A percentile compares a stretch with the other conserved stretches of the same genome.
Evolutionary conservation across 2,888 invertebrate species (phyloP).

Genomic region (Buathra laborator): DNA sequence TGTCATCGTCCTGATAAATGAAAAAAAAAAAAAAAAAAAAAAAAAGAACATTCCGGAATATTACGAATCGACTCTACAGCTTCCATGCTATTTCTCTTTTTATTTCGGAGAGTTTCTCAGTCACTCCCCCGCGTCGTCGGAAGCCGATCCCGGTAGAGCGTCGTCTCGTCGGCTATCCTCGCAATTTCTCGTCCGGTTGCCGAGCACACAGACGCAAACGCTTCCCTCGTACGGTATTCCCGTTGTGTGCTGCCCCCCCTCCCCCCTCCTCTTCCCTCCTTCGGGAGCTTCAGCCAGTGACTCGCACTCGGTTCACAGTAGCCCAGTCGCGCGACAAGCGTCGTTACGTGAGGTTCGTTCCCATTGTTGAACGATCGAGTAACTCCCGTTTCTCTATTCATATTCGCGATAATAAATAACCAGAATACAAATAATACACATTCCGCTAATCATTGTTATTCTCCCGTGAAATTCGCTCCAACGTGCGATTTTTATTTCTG

Average conservation of each 20-base stretch:
- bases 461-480: neutral
- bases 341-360: conserved; percentile 68
- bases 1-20: no score
- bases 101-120: conserved; percentile 48
- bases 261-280: conserved; percentile 50
- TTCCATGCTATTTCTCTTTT: conserved; percentile 55
- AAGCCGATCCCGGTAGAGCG: conserved; percentile 19
- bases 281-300: conserved; percentile 46
- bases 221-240: conserved; percentile 42
- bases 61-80: conserved; percentile 16
- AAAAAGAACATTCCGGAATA: no score
- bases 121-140: conserved; percentile 65
- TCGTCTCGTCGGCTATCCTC: conserved; percentile 58
- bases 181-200: conserved; percentile 65
- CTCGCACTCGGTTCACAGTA: conserved; percentile 65
- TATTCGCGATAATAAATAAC: neutral
- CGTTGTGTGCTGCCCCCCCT: conserved; percentile 35
- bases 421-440: neutral
- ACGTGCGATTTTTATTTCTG: neutral
- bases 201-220: conserved; percentile 32
- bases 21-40: no score
- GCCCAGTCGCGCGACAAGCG: conserved; percentile 72
- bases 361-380: conserved; percentile 33
- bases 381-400: neutral
- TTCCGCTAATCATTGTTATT: neutral